Evolutionary conservation across 37 sponge, comb jelly and placozoan species (phyloP).

Genomic region (Ephydatia muelleri): DNA sequence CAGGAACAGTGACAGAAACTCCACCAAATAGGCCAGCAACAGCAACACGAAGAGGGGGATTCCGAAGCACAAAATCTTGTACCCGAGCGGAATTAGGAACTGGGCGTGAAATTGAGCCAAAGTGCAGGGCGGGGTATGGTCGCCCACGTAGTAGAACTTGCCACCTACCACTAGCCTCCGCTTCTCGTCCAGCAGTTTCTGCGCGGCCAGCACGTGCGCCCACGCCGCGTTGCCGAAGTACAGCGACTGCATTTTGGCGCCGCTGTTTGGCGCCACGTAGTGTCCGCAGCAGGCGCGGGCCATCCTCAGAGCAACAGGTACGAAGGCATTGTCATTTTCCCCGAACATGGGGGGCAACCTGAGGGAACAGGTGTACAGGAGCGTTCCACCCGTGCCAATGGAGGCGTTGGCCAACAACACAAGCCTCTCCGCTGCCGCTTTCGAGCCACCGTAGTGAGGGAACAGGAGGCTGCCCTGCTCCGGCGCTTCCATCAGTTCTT

Average conservation of each 20-base stretch:
- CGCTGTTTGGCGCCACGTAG: slow-evolving; percentile 15
- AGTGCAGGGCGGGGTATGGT: slow-evolving; percentile 41
- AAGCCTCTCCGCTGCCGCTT: slow-evolving; percentile 48
- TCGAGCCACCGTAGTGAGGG: slow-evolving; percentile 61
- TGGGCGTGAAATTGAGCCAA: slow-evolving; percentile 22
- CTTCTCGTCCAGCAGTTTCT: slow-evolving; percentile 31
- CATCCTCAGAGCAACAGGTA: not conserved
- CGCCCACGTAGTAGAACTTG: slow-evolving; percentile 54
- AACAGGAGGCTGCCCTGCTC: slow-evolving; percentile 10
- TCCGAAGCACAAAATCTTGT: slow-evolving; percentile 18
- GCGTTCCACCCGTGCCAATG: slow-evolving; percentile 11
- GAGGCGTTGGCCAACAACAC: slow-evolving; percentile 46
- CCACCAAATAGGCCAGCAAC: slow-evolving; percentile 41
- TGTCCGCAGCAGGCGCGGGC: slow-evolving; percentile 47
- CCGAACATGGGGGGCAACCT: slow-evolving; percentile 63
- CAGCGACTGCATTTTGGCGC: slow-evolving; percentile 46
- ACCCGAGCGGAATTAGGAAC: slow-evolving; percentile 57
- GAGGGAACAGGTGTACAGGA: slow-evolving; percentile 56
- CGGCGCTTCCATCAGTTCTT: slow-evolving; percentile 9
- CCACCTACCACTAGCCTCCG: slow-evolving; percentile 19
- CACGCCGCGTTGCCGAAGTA: slow-evolving; percentile 66
- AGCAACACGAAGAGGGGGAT: slow-evolving; percentile 2
- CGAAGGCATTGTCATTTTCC: slow-evolving; percentile 31
- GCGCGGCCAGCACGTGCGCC: slow-evolving; percentile 58
- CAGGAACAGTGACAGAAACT: slow-evolving; percentile 30